Percentiles rank a stretch among this genome's conserved stretches.
Evolutionary conservation across 2,113 vertebrate species (phyloP).

Genomic region (Amblyopsis rosae): DNA sequence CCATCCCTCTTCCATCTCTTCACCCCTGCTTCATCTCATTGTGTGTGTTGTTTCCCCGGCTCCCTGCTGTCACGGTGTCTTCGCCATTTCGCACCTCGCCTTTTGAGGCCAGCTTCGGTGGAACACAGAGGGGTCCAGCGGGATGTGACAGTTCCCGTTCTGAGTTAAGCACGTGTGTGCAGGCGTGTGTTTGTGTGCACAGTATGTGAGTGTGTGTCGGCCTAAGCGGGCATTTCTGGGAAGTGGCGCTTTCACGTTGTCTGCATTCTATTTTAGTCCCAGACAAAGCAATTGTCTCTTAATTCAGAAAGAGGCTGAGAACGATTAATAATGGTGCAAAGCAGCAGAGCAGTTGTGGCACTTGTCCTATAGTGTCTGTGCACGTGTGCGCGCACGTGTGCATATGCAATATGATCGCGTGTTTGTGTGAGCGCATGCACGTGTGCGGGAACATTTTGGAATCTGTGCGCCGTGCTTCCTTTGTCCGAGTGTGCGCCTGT

Average conservation of each 20-base stretch:
- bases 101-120: conserved; percentile 10
- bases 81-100: conserved; percentile 10
- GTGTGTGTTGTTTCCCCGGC: conserved; percentile 28
- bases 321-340: conserved; percentile 8
- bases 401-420: background rate
- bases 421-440: background rate
- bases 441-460: background rate
- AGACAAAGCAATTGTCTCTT: background rate
- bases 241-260: conserved; percentile 24
- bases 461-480: background rate
- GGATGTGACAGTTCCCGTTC: conserved; percentile 17
- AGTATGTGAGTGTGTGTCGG: background rate
- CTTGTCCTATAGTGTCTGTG: background rate
- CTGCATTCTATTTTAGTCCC: conserved; percentile 37
- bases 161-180: background rate
- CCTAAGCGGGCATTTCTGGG: conserved; percentile 42
- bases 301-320: conserved; percentile 1
- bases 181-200: background rate
- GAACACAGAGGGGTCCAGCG: background rate
- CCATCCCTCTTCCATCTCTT: conserved; percentile 1
- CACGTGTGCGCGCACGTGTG: background rate
- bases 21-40: conserved; percentile 34
- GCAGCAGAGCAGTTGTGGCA: background rate
- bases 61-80: conserved; percentile 21
- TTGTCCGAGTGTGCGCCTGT: background rate